Evolutionary conservation across 2,113 vertebrate genomes (phyloP).

Genomic region (Heliornis fulica): DNA sequence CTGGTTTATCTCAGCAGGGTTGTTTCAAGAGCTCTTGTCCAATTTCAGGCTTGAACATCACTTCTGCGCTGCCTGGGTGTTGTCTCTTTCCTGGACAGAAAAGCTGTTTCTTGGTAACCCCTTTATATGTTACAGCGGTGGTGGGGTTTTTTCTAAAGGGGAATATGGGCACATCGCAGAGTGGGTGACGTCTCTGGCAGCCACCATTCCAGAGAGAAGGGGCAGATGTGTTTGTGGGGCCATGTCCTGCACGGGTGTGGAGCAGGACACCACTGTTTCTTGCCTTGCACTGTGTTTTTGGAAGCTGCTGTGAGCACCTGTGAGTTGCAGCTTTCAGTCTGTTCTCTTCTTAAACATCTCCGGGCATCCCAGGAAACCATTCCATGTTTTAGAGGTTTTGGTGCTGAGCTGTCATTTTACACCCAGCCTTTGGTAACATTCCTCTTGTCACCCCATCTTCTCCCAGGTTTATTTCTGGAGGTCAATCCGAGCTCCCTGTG

Average conservation of each 20-base stretch:
- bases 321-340: neutral
- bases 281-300: neutral
- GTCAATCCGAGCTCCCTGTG: neutral
- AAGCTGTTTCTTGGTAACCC: neutral
- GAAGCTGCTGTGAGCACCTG: neutral
- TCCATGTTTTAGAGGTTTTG: neutral
- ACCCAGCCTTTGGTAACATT: neutral
- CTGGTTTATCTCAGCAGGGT: neutral
- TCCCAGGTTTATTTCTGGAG: neutral
- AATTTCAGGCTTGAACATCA: neutral
- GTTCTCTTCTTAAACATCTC: neutral
- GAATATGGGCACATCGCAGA: accelerated
- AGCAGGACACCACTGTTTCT: neutral
- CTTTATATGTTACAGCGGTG: neutral
- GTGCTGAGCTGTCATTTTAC: neutral
- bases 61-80: neutral
- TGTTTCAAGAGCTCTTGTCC: neutral
- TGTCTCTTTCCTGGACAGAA: neutral
- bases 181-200: neutral
- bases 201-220: neutral
- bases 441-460: neutral
- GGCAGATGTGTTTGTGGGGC: neutral
- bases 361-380: neutral
- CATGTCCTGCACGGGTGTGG: accelerated
- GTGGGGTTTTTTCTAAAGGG: neutral